Percentiles rank a stretch among this genome's conserved stretches.
Evolutionary conservation across 1,140 invertebrate genomes (phyloP).

Genomic region (Sycophaga agraensis): DNA sequence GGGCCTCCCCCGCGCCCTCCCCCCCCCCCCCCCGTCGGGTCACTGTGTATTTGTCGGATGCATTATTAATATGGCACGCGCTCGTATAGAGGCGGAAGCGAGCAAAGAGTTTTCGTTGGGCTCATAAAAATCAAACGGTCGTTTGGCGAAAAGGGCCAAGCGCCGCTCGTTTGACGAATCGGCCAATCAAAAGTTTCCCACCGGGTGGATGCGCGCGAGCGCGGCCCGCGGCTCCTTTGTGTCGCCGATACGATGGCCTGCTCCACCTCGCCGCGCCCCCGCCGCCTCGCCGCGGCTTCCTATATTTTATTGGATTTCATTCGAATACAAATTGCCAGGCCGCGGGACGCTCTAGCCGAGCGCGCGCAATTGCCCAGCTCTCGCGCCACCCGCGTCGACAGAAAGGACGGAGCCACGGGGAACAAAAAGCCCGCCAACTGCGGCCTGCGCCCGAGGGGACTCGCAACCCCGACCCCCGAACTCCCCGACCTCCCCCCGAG

Average conservation of each 20-base stretch:
- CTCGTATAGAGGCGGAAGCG: neutral
- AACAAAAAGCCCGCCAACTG: neutral
- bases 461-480: no score
- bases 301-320: constrained; percentile 42
- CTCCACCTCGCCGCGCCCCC: no score
- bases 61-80: constrained; percentile 24
- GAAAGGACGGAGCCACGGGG: neutral
- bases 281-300: constrained; percentile 26
- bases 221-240: constrained; percentile 32
- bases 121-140: constrained; percentile 31
- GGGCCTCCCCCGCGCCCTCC: neutral
- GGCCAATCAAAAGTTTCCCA: constrained; percentile 45
- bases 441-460: no score
- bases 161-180: constrained; percentile 42
- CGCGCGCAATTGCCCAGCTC: no score
- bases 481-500: no score
- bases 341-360: neutral
- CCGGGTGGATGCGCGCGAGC: constrained; percentile 24
- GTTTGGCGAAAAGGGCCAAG: constrained; percentile 28
- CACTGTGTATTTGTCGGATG: constrained; percentile 9
- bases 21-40: neutral
- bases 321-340: constrained; percentile 38
- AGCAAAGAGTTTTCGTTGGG: constrained; percentile 29
- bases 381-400: no score
- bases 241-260: constrained; percentile 25